phyloP scores from a whole-genome alignment of 2,888 invertebrate genomes.

The Sphaerophoria taeniata region DNA sequence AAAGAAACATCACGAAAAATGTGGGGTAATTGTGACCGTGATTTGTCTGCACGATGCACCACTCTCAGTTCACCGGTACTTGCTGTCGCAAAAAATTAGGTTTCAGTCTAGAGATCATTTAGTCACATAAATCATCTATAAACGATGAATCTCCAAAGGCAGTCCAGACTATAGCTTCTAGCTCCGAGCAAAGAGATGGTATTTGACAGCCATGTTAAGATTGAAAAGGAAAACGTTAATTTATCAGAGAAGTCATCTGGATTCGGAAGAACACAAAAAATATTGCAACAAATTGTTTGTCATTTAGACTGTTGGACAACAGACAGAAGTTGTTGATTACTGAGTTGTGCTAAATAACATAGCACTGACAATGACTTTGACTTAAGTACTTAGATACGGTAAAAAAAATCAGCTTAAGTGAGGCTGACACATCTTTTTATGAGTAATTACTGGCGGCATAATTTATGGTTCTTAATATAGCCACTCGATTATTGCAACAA shows the following conservation, averaged over 20 bases:
- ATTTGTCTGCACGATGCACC: conserved; percentile 60
- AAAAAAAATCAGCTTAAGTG: conserved; percentile 60
- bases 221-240: conserved; percentile 67
- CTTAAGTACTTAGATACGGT: conserved; percentile 22
- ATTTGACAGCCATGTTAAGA: conserved; percentile 4
- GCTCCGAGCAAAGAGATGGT: background rate
- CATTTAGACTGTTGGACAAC: conserved; percentile 14
- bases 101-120: conserved; percentile 37
- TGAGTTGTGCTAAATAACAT: conserved; percentile 28
- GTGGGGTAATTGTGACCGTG: conserved; percentile 71
- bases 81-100: background rate
- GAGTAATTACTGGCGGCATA: conserved; percentile 70
- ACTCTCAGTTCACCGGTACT: background rate
- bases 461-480: conserved; percentile 50
- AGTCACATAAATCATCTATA: conserved; percentile 57
- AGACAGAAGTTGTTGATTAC: conserved; percentile 9
- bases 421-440: conserved; percentile 66
- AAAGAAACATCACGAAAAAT: conserved; percentile 55
- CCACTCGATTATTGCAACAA: conserved; percentile 2
- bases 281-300: conserved; percentile 42
- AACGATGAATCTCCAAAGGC: background rate
- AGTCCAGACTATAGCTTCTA: background rate
- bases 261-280: conserved; percentile 6
- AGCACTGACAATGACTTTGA: conserved; percentile 51
- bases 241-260: conserved; percentile 66